Percentiles rank a stretch among this genome's conserved stretches.
Evolutionary conservation across 2,888 invertebrate genomes (phyloP).

Genomic region (Aricia artaxerxes): DNA sequence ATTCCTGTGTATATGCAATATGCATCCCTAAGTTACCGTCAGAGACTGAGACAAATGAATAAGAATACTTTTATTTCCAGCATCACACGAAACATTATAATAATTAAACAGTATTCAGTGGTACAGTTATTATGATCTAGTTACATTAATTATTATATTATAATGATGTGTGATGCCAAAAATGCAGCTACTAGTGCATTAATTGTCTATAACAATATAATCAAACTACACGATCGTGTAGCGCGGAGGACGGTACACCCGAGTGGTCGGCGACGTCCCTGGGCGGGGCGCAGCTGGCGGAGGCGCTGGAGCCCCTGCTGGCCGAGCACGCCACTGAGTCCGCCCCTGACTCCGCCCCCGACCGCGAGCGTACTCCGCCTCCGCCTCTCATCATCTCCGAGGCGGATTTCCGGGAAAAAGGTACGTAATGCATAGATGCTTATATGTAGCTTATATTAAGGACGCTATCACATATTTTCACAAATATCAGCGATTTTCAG

Average conservation of each 20-base stretch:
- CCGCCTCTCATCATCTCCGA: slow-evolving; percentile 72
- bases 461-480: too few species aligned
- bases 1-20: too few species aligned
- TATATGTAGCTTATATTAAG: too few species aligned
- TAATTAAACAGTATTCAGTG: too few species aligned
- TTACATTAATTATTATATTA: too few species aligned
- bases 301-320: slow-evolving; percentile 49
- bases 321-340: slow-evolving; percentile 33
- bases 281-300: slow-evolving; percentile 54
- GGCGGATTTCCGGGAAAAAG: slow-evolving; percentile 73
- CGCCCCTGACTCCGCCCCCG: slow-evolving; percentile 45
- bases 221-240: slow-evolving; percentile 33
- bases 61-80: too few species aligned
- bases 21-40: too few species aligned
- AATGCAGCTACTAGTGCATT: not conserved
- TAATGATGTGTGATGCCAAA: too few species aligned
- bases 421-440: slow-evolving; percentile 44
- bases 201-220: not conserved
- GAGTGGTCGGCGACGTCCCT: slow-evolving; percentile 53
- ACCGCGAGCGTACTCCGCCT: slow-evolving; percentile 50
- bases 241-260: slow-evolving; percentile 51
- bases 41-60: not conserved
- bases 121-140: too few species aligned
- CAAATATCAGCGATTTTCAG: too few species aligned
- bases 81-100: too few species aligned